phyloP scores from a whole-genome alignment of 2,113 vertebrate species.

The Martes martes region DNA sequence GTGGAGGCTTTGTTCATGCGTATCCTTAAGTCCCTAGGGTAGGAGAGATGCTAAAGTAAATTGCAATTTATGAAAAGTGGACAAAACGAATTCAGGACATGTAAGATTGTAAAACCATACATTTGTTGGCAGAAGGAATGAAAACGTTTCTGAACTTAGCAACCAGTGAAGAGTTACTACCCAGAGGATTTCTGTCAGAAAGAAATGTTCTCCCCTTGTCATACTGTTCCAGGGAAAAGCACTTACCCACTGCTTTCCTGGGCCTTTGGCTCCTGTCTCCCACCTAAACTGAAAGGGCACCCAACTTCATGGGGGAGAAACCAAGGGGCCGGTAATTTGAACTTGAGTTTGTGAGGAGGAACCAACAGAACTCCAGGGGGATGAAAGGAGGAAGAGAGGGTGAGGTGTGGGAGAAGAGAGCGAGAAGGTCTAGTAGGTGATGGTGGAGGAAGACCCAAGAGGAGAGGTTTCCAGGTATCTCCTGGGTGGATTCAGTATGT shows the following conservation, averaged over 20 bases:
- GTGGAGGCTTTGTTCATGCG: background rate
- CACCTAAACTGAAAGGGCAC: background rate
- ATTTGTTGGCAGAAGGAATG: conserved; percentile 18
- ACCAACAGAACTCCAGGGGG: background rate
- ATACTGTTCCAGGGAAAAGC: background rate
- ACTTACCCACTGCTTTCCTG: background rate
- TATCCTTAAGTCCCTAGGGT: background rate
- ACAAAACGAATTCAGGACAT: background rate
- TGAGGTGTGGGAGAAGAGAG: too few species aligned
- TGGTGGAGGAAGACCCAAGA: background rate
- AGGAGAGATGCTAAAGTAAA: background rate
- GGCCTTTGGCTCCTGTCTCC: background rate
- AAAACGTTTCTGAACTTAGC: conserved; percentile 9
- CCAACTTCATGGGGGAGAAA: background rate
- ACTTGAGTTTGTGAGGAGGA: background rate
- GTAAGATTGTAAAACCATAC: background rate
- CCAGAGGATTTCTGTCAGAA: background rate
- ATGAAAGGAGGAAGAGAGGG: background rate
- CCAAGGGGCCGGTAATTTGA: background rate
- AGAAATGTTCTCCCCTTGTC: background rate
- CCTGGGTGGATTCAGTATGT: background rate
- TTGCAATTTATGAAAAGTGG: background rate
- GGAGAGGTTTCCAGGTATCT: background rate
- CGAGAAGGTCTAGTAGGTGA: background rate
- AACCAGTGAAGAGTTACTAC: background rate